These are phyloP conservation scores for Trogon surrucura DNA, from an alignment of 2,113 vertebrate species.

Conservation along the genomic window DNA sequence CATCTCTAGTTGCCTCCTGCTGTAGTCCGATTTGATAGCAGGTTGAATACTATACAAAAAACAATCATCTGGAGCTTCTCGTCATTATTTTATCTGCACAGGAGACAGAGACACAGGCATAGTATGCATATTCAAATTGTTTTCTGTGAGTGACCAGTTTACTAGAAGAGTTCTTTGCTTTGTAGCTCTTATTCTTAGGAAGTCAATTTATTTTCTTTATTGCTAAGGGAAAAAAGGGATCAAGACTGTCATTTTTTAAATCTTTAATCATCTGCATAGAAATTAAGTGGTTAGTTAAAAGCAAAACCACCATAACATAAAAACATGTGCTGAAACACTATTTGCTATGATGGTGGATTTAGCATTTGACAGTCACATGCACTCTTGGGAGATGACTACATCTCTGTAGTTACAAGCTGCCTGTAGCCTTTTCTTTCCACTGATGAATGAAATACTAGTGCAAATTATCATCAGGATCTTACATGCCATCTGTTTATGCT, in stretches of 20 bases:
- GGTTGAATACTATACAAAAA: background rate
- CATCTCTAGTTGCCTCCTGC: background rate
- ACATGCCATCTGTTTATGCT: background rate
- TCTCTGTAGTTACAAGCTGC: background rate
- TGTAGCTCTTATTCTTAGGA: background rate
- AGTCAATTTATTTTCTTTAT: background rate
- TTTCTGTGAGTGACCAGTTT: background rate
- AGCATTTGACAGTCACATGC: background rate
- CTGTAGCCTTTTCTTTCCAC: background rate
- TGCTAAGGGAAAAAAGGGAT: background rate
- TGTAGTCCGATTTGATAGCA: background rate
- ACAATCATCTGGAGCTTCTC: background rate
- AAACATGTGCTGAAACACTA: background rate
- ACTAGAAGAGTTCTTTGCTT: background rate
- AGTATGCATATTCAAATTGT: background rate
- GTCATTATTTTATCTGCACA: background rate
- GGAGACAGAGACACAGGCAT: background rate
- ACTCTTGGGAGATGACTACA: background rate
- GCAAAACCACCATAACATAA: background rate
- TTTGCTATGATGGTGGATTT: background rate
- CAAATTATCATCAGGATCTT: background rate
- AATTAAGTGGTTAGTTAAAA: background rate
- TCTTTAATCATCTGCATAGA: background rate
- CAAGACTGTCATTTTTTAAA: background rate
- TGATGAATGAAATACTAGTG: background rate